These are phyloP conservation scores for Hybognathus amarus DNA, from an alignment of 2,797 vertebrate genomes.

Conservation along the genomic window DNA sequence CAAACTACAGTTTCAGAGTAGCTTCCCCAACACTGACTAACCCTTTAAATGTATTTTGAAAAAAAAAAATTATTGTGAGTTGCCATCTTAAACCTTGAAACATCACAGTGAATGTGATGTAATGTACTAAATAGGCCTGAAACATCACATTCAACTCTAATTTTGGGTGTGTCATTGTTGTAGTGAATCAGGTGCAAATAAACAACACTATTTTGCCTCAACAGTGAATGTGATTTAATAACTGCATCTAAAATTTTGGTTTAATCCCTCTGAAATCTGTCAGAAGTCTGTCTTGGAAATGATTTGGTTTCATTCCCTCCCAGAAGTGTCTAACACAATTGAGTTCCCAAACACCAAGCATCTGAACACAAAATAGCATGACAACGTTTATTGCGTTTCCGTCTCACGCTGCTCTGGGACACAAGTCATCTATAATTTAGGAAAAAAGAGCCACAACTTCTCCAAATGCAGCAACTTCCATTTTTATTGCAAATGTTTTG, in stretches of 20 bases:
- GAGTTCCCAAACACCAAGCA: too few relatives aligned
- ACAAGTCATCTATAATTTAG: neutral
- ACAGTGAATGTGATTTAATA: neutral
- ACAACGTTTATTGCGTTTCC: too few relatives aligned
- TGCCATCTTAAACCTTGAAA: slow-evolving; percentile 9
- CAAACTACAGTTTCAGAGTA: too few relatives aligned
- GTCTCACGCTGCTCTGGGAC: neutral
- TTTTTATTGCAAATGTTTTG: neutral
- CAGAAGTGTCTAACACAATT: neutral
- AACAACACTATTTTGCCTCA: neutral
- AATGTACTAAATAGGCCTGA: neutral
- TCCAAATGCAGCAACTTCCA: neutral
- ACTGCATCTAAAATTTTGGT: neutral
- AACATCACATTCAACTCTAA: neutral
- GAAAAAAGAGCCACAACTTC: neutral
- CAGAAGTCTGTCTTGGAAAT: neutral
- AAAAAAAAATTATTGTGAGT: slow-evolving; percentile 51
- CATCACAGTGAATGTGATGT: neutral
- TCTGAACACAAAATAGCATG: too few relatives aligned
- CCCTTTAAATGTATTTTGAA: neutral
- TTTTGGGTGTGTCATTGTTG: neutral
- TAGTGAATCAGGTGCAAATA: neutral
- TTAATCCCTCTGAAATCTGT: neutral
- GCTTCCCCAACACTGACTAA: too few relatives aligned
- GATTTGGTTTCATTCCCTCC: neutral